A percentile compares a stretch with the other conserved stretches of the same genome.
Conservation (phyloP, 1,140 invertebrate genomes). For the Macrosteles quadrilineatus region DNA sequence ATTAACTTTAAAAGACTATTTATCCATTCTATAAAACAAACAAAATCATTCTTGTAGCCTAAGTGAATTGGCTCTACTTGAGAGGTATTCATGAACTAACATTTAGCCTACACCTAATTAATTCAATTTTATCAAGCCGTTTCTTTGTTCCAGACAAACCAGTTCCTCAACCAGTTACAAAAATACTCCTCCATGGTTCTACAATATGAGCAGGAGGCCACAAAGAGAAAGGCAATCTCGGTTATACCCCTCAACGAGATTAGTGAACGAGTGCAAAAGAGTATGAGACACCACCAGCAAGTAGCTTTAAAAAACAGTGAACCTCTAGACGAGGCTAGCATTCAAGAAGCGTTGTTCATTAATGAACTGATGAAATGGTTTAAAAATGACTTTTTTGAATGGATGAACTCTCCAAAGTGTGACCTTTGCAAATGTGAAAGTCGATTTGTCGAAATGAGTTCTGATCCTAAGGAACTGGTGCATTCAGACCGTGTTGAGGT, state of each 20-base stretch:
- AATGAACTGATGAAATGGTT: constrained; percentile 87
- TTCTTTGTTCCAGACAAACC: constrained; percentile 12
- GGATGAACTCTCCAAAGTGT: constrained; percentile 83
- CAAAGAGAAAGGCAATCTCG: neutral
- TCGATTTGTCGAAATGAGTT: neutral
- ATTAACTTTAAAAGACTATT: too few species aligned
- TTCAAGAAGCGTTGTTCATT: constrained; percentile 71
- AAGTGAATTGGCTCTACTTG: too few species aligned
- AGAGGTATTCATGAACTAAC: too few species aligned
- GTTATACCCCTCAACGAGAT: constrained; percentile 61
- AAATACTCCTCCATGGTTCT: neutral
- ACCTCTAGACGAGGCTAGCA: constrained; percentile 52
- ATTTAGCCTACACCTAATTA: neutral
- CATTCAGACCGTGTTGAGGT: constrained; percentile 59
- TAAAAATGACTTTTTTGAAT: constrained; percentile 87
- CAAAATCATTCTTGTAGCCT: too few species aligned
- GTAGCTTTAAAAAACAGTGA: constrained; percentile 43
- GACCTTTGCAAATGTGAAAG: constrained; percentile 37
- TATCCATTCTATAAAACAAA: too few species aligned
- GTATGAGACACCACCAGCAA: constrained; percentile 61
- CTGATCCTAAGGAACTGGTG: constrained; percentile 43
- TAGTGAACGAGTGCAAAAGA: constrained; percentile 60
- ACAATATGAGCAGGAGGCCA: constrained; percentile 26
- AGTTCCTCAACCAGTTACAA: neutral
- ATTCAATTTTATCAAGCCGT: neutral